Conservation (phyloP, 2,888 invertebrate species). For the Epistrophe grossulariae region DNA sequence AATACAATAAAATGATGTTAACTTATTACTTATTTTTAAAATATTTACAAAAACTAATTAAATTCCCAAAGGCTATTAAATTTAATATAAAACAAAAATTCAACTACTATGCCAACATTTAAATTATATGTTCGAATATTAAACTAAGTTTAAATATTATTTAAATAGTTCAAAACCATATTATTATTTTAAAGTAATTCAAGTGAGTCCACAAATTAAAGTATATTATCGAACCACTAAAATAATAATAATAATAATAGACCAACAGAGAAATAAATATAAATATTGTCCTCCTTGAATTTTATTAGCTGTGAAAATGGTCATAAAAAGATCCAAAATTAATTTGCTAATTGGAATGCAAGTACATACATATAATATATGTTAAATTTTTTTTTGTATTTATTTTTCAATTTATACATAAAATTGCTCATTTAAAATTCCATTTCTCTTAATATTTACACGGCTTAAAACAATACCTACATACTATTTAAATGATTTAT, state of each 20-base stretch:
- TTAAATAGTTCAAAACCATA: background rate
- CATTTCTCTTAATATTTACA: constrained; percentile 17
- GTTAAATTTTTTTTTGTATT: background rate
- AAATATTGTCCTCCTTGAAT: background rate
- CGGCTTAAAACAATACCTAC: constrained; percentile 13
- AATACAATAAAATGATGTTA: constrained; percentile 40
- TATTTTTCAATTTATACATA: constrained; percentile 2
- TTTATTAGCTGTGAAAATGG: constrained; percentile 21
- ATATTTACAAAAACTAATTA: constrained; percentile 48
- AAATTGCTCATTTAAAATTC: constrained; percentile 30
- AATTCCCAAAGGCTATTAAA: constrained; percentile 20
- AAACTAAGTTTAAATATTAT: background rate
- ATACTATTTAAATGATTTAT: background rate
- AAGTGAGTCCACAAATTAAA: background rate
- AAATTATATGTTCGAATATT: background rate
- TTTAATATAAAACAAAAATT: background rate
- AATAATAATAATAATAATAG: background rate
- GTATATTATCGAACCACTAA: background rate
- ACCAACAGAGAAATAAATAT: background rate
- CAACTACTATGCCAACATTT: constrained; percentile 15
- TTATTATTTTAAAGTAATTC: background rate
- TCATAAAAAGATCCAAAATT: constrained; percentile 1
- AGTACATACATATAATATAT: background rate
- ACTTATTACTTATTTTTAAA: constrained; percentile 47
- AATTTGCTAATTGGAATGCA: constrained; percentile 47